Percentiles rank a stretch among this genome's conserved stretches.
Evolutionary conservation across 2,888 invertebrate species (phyloP).

Genomic region (Aphidius colemani): DNA sequence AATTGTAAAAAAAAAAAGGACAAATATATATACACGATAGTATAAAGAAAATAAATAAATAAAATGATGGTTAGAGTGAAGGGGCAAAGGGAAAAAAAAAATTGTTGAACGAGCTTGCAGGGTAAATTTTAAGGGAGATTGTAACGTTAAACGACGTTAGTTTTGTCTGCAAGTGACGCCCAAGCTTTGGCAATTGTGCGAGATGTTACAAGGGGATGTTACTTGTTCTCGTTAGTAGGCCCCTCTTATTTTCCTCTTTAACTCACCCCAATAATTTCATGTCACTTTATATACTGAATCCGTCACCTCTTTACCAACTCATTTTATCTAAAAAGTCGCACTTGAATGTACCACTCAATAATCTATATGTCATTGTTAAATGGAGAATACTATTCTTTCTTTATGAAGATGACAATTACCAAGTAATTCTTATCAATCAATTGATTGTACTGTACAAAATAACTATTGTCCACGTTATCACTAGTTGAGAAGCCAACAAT

Average conservation of each 20-base stretch:
- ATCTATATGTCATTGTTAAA: conserved; percentile 13
- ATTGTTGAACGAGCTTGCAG: conserved; percentile 20
- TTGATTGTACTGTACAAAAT: conserved; percentile 46
- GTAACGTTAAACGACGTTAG: conserved; percentile 46
- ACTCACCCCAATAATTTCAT: not conserved
- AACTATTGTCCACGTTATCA: not conserved
- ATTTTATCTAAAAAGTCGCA: conserved; percentile 25
- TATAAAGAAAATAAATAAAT: conserved; percentile 12
- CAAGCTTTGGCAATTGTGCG: conserved; percentile 45
- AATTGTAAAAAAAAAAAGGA: conserved; percentile 8
- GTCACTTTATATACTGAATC: conserved; percentile 18
- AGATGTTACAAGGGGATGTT: conserved; percentile 33
- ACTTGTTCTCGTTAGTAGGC: conserved; percentile 50
- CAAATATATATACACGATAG: not conserved
- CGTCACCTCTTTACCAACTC: conserved; percentile 29
- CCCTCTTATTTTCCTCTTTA: conserved; percentile 29
- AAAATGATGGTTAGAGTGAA: conserved; percentile 11
- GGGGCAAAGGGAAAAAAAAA: conserved; percentile 1
- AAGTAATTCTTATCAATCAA: conserved; percentile 56
- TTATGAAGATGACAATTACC: conserved; percentile 47
- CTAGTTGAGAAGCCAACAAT: conserved; percentile 9
- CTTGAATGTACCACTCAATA: conserved; percentile 22
- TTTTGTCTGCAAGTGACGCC: conserved; percentile 47
- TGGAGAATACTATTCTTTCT: conserved; percentile 18
- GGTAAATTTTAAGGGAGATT: conserved; percentile 32